These are phyloP conservation scores for Excalfactoria chinensis DNA, from an alignment of 2,113 vertebrate species.

Conservation along the genomic window DNA sequence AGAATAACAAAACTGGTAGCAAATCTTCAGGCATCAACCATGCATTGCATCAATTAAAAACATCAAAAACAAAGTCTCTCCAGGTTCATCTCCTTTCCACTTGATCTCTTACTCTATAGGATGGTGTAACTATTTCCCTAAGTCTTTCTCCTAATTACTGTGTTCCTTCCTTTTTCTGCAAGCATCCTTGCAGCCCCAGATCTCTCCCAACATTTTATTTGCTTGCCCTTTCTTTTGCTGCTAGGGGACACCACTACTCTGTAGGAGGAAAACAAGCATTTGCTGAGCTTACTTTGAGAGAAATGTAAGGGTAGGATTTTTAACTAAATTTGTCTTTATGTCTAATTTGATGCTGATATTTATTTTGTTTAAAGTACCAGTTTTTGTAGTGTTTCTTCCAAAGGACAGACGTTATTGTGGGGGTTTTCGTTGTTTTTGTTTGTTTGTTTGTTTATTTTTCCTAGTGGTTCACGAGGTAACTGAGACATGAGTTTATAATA, in stretches of 20 bases:
- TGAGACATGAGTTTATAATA: background rate
- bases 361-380: background rate
- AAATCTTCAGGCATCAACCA: conserved; percentile 72
- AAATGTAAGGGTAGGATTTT: background rate
- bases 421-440: background rate
- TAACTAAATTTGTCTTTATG: background rate
- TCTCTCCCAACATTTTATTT: conserved; percentile 31
- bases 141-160: conserved; percentile 40
- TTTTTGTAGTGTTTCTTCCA: background rate
- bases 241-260: background rate
- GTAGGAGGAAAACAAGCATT: conserved; percentile 28
- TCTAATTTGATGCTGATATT: background rate
- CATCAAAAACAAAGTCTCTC: conserved; percentile 57
- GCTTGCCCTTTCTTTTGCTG: conserved; percentile 36
- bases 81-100: conserved; percentile 51
- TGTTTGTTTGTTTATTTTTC: too few species aligned
- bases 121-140: conserved; percentile 31
- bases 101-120: conserved; percentile 61
- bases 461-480: background rate
- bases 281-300: background rate
- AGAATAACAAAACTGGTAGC: conserved; percentile 72
- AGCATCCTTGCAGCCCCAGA: background rate
- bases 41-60: conserved; percentile 74
- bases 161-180: conserved; percentile 11
- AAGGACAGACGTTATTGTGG: background rate